phyloP scores from a whole-genome alignment of 2,797 vertebrate genomes.

The Acrossocheilus wenchowensis region DNA sequence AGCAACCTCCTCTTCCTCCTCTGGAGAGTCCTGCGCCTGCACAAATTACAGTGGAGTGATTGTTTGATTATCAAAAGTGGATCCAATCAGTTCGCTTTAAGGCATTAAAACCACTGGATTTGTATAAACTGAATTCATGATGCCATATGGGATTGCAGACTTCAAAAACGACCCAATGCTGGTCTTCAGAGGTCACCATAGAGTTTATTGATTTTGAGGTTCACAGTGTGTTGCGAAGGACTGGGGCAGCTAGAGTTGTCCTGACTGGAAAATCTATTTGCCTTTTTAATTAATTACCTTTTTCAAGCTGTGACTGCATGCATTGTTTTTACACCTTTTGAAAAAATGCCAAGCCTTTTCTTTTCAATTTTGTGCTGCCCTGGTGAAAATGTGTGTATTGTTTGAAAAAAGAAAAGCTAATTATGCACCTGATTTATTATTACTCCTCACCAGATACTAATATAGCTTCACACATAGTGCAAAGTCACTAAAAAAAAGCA shows the following conservation, averaged over 20 bases:
- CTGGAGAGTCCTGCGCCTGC: not conserved
- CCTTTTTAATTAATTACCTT: constrained; percentile 7
- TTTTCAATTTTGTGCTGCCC: not conserved
- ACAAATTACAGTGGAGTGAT: constrained; percentile 8
- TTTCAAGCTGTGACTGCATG: constrained; percentile 72
- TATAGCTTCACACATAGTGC: constrained; percentile 27
- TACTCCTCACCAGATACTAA: not conserved
- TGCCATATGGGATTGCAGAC: not conserved
- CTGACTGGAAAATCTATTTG: constrained; percentile 11
- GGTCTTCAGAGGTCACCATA: constrained; percentile 3
- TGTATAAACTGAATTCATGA: not conserved
- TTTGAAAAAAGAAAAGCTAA: not conserved
- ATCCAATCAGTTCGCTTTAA: not conserved
- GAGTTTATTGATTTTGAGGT: constrained; percentile 31
- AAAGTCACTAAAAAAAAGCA: constrained; percentile 18
- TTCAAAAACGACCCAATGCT: not conserved
- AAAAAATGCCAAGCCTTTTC: not conserved
- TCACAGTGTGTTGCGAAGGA: constrained; percentile 32
- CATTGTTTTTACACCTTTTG: constrained; percentile 73
- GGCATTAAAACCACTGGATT: constrained; percentile 20
- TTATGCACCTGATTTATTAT: constrained; percentile 27
- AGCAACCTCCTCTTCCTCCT: constrained; percentile 13
- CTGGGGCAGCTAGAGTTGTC: not conserved
- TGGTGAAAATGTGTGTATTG: constrained; percentile 11
- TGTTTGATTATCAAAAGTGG: not conserved